phyloP scores from a whole-genome alignment of 2,113 vertebrate species.

The Rhizomys pruinosus region DNA sequence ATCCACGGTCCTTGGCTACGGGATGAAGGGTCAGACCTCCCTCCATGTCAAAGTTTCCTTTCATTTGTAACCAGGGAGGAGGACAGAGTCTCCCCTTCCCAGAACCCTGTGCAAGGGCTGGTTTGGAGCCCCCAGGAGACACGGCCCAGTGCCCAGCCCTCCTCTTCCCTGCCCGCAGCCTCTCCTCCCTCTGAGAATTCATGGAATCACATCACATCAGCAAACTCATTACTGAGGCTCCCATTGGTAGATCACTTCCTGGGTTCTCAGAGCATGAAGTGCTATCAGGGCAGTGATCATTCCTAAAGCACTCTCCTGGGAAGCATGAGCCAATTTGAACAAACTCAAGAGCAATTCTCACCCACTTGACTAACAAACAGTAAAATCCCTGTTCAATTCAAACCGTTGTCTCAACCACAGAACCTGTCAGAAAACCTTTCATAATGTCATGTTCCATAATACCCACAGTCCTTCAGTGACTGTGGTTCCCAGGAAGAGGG shows the following conservation, averaged over 20 bases:
- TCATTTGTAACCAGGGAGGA: background rate
- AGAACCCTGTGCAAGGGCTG: background rate
- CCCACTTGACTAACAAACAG: too few relatives aligned
- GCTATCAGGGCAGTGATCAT: background rate
- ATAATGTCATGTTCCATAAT: background rate
- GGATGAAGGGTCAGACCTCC: background rate
- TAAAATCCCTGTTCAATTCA: background rate
- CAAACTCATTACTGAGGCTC: background rate
- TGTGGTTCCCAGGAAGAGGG: background rate
- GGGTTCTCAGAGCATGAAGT: background rate
- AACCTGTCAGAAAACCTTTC: background rate
- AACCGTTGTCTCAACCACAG: background rate
- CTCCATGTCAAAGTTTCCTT: background rate
- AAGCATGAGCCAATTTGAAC: background rate
- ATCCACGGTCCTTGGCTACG: rapidly evolving
- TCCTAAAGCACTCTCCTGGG: background rate
- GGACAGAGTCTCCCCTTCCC: too few relatives aligned
- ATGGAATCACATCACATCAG: rapidly evolving
- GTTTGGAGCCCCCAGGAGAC: background rate
- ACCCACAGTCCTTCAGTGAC: background rate
- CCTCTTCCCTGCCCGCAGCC: rapidly evolving
- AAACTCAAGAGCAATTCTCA: background rate
- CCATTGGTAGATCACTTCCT: background rate
- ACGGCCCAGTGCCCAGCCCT: background rate
- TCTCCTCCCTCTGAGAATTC: too few relatives aligned